phyloP scores from a whole-genome alignment of 2,113 vertebrate species.

The Scophthalmus maximus region DNA sequence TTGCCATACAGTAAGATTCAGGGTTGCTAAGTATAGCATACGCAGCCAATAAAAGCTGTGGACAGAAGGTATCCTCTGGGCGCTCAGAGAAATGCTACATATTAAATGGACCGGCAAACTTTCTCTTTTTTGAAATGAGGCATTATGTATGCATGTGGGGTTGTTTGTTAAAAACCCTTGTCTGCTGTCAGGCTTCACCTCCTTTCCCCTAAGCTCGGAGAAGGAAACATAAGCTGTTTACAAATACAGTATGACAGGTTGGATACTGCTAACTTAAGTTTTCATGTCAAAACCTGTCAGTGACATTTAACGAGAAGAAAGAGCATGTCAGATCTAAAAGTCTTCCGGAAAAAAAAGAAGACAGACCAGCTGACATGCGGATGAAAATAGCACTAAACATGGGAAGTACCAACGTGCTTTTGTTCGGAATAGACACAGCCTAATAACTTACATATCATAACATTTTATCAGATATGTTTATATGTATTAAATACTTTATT shows the following conservation, averaged over 20 bases:
- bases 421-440: neutral
- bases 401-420: constrained; percentile 5
- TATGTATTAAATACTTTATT: neutral
- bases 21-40: constrained; percentile 66
- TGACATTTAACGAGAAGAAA: constrained; percentile 86
- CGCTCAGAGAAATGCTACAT: constrained; percentile 57
- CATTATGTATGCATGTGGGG: constrained; percentile 80
- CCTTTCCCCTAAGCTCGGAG: constrained; percentile 70
- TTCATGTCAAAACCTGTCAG: constrained; percentile 85
- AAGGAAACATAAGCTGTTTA: constrained; percentile 83
- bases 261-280: constrained; percentile 86
- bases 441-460: neutral
- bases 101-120: constrained; percentile 74
- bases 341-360: constrained; percentile 38
- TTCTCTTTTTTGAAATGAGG: constrained; percentile 65
- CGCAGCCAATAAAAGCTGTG: constrained; percentile 49
- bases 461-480: neutral
- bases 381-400: constrained; percentile 58
- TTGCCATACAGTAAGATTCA: constrained; percentile 44
- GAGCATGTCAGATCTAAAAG: constrained; percentile 77
- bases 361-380: constrained; percentile 47
- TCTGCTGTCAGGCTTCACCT: constrained; percentile 76
- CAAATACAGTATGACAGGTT: constrained; percentile 85
- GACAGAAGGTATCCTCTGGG: constrained; percentile 70
- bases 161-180: constrained; percentile 76